These are phyloP conservation scores for Henricia sp. DNA, from an alignment of 53 echinoderm and acorn worm species.

Conservation along the genomic window DNA sequence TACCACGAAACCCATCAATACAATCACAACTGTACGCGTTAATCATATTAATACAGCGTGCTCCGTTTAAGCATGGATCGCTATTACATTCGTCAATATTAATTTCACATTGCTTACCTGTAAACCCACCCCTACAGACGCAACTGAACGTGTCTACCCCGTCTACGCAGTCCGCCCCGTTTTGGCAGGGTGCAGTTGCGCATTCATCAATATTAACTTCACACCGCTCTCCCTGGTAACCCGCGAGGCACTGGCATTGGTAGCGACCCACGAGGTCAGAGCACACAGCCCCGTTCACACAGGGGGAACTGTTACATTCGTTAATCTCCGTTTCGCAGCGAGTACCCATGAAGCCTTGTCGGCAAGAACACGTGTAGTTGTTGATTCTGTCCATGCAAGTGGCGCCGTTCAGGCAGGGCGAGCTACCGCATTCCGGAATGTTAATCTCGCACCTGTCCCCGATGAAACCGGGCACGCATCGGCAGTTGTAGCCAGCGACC, in stretches of 20 bases:
- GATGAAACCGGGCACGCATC: constrained; percentile 60
- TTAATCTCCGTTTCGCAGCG: constrained; percentile 63
- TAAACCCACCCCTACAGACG: constrained; percentile 57
- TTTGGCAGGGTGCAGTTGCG: constrained; percentile 62
- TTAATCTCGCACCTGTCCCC: constrained; percentile 65
- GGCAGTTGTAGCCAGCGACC: constrained; percentile 62
- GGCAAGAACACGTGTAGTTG: constrained; percentile 66
- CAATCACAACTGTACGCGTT: constrained; percentile 69
- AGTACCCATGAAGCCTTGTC: constrained; percentile 61
- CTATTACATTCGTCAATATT: constrained; percentile 67
- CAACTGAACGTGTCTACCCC: constrained; percentile 61
- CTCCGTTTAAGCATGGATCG: constrained; percentile 69
- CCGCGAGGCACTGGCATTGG: constrained; percentile 61
- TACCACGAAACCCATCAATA: constrained; percentile 61
- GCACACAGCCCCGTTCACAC: constrained; percentile 65
- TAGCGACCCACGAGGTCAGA: constrained; percentile 50
- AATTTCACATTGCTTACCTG: constrained; percentile 57
- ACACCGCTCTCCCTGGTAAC: constrained; percentile 64
- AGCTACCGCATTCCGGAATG: constrained; percentile 67
- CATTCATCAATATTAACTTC: constrained; percentile 62
- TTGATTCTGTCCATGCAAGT: constrained; percentile 64
- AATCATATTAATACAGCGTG: constrained; percentile 60
- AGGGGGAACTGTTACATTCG: constrained; percentile 65
- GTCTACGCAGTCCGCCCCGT: constrained; percentile 45
- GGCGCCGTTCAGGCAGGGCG: constrained; percentile 68